These are phyloP conservation scores for Cyclina sinensis DNA, from an alignment of 1,140 invertebrate genomes.

Conservation along the genomic window DNA sequence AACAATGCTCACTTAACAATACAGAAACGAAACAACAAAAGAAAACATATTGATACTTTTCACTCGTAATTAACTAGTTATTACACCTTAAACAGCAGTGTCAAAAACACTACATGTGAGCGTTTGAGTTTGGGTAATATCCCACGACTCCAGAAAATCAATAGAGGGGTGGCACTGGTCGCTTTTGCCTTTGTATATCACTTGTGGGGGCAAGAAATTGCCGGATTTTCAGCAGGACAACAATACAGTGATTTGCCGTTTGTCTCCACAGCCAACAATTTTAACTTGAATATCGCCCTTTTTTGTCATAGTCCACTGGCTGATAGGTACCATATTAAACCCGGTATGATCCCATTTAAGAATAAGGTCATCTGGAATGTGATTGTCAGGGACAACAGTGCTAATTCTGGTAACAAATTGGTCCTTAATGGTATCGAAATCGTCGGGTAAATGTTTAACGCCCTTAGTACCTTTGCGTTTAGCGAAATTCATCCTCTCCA, in stretches of 20 bases:
- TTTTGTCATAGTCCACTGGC: no score
- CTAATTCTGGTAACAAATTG: neutral
- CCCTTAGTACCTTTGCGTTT: constrained; percentile 30
- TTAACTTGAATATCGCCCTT: neutral
- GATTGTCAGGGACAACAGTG: neutral
- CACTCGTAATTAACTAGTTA: no score
- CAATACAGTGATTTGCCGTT: neutral
- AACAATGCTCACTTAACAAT: no score
- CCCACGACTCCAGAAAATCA: neutral
- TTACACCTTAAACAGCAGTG: no score
- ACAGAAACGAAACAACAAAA: no score
- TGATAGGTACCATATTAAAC: no score
- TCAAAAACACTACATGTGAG: no score
- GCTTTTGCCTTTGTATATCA: neutral
- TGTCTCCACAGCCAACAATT: neutral
- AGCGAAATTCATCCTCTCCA: neutral
- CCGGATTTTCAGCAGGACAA: neutral
- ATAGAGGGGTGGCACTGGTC: neutral
- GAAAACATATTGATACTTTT: no score
- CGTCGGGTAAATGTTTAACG: neutral
- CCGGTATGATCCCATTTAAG: constrained; percentile 16
- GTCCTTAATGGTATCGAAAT: constrained; percentile 13
- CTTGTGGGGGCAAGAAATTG: neutral
- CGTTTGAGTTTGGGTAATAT: neutral
- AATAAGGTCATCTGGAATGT: constrained; percentile 18